Evolutionary conservation across 2,888 invertebrate genomes (phyloP).

Genomic region (Physocephala rufipes): DNA sequence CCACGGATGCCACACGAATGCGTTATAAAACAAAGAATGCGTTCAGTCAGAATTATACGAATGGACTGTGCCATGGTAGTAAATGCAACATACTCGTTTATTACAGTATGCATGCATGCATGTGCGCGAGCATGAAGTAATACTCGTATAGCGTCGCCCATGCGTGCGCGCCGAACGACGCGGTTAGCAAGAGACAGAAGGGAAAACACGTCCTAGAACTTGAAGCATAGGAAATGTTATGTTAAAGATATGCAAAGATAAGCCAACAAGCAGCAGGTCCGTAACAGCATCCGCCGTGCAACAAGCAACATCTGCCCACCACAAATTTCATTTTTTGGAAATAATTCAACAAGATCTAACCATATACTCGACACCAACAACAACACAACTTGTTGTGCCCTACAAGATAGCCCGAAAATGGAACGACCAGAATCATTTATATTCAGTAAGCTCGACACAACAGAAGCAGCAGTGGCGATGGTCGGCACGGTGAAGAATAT

Average conservation of each 20-base stretch:
- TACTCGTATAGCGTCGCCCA: background rate
- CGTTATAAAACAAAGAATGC: slow-evolving; percentile 25
- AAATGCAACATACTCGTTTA: too few species aligned
- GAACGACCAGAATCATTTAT: too few species aligned
- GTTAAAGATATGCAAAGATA: slow-evolving; percentile 61
- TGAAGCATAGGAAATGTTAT: slow-evolving; percentile 48
- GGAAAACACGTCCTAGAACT: background rate
- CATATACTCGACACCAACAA: slow-evolving; percentile 30
- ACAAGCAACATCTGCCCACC: slow-evolving; percentile 36
- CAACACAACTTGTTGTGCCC: slow-evolving; percentile 18
- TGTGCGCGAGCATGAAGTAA: background rate
- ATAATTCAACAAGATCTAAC: slow-evolving; percentile 33
- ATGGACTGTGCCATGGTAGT: slow-evolving; percentile 8
- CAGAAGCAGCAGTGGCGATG: slow-evolving; percentile 1
- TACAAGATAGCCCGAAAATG: too few species aligned
- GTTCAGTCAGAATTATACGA: slow-evolving; percentile 21
- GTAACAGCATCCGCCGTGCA: slow-evolving; percentile 14
- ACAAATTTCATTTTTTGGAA: slow-evolving; percentile 36
- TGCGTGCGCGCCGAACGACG: background rate
- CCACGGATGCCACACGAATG: slow-evolving; percentile 1
- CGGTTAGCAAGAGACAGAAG: background rate
- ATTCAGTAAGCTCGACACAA: background rate
- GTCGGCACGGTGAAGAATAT: too few species aligned
- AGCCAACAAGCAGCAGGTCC: slow-evolving; percentile 42
- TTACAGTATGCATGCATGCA: too few species aligned